Evolutionary conservation across 2,888 invertebrate genomes (phyloP), one percentile per base, ranked within the genome.

Genomic region (Noctua janthe): DNA sequence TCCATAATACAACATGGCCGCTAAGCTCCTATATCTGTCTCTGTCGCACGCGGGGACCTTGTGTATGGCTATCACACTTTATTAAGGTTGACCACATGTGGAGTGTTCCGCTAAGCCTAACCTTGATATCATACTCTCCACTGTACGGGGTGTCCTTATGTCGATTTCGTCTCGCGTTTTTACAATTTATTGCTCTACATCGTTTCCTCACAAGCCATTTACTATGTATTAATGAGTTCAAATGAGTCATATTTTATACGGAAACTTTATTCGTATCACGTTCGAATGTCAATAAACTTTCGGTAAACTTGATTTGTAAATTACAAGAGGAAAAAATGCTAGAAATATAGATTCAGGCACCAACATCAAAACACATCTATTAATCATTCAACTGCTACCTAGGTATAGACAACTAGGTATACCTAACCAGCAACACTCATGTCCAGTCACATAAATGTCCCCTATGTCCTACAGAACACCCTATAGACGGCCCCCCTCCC

Each of bases 1-100:
- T 97, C 97, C 97, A 97, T 97, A 97, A 96, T 96, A 96, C 96
- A 97, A 97, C 96, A 97, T 97, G 97, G 97, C 97, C 94, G 97
- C 97, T 97, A 96, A 97, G 96, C 96, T 94, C 94, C 91, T 96
- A 94, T 93, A 91, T 91, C 93, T 85, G 82, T 95, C 96, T 93
- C 93, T 92, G 91, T 96, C 95, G 87, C 92, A 84, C 95, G 79
- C 85, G 89, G 73, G 88, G 70, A 79, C 84, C 85, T 88, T 86
- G 90, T 91, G 92, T 96, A 94, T 92, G 83, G 91, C 94, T 92
- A 92, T 97, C 95, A 93, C 96, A 93, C 93, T 96, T 96, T 96
- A 96, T 96, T 97, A 97, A 94, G 94, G 95, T 95, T 97, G 97
- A 97, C 97, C 97, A 97, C 97, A 97, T 97, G 97, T 97, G 97